Evolutionary conservation across 2,113 vertebrate genomes (phyloP), one percentile per base, ranked within the genome.

Genomic region (Damaliscus lunatus): DNA sequence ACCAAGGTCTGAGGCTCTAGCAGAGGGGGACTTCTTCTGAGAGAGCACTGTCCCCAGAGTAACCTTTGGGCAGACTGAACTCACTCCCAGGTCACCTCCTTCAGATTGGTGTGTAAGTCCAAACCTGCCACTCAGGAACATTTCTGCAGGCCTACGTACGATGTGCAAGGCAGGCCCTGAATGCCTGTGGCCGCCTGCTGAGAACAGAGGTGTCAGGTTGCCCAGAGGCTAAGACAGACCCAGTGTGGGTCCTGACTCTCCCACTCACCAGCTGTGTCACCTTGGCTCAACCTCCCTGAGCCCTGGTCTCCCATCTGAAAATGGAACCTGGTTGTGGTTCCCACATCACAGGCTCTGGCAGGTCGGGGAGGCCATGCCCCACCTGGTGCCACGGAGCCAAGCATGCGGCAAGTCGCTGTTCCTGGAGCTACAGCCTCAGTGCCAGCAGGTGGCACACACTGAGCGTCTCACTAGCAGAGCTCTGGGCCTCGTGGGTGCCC

Each of bases 371-470:
- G 48, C 80, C 1, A 0, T 4, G 3, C 25, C 4, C 8, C 29
- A 57, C 23, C 67, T 31, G 64, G 27, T 15, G 46, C 19, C 15
- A 6, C 23, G 8, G 64, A 59, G 27, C 50, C 36, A 25, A 91
- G 43, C 13, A 23, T 23, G 71, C 29, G 14, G 40, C 3, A 29
- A 95, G 55, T 48, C 19, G 31, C 87, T 88, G 23, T 87, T 96
- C 93, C 90, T 94, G 62, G 86, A 98, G 83, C 87, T 96, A 19
- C 2, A 52, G 17, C 33, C 15, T 52, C 57, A n/a, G 78, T 13
- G 40, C 97, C 97, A 98, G 96, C 94, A 97, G 98, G 78, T 95
- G 96, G 93, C 93, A 98, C 86, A 94, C 52, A 84, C 59, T 83
- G 57, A 92, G 71, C 52, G 2, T 97, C 84, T 83, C 90, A 50